Base-by-base conservation (phyloP, 2,797 vertebrate genomes). In the Selene dorsalis region DNA sequence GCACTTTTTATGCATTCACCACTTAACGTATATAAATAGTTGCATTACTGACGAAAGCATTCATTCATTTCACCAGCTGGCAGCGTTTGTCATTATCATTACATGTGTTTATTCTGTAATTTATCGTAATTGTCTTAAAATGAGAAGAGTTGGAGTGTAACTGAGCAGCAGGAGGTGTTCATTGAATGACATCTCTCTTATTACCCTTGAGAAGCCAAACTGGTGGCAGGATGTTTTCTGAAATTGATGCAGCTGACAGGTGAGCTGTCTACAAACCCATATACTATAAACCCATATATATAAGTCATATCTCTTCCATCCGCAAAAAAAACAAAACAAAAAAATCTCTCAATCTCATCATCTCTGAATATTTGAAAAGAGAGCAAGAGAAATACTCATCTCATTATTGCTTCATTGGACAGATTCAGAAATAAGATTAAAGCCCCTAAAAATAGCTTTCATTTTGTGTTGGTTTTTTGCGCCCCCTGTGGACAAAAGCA, bases 81-180 rank as follows among this genome's bases (percentile, higher is more conserved):
- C 68, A 64, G 52, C 68, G 39, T 72, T 67, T 50, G 45, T 59
- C 73, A 70, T 68, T 56, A 57, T 64, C 81, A 66, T 73, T 67
- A 69, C 39, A 43, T 3, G 22, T 75, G 75, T 89, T 88, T 68
- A 80, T 85, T 82, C 59, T 41, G 38, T 70, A 41, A 80, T 87
- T 85, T 78, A 52, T 77, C 56, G 30, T 69, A 75, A 88, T 43
- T 53, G 69, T 80, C 67, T 64, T 84, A 41, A 73, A 24, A 73
- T 80, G 62, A 63, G 32, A 75, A 47, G 62, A n/a, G 74, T 82
- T 75, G 63, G 22, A 32, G 26, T 69, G 68, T 76, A 86, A 85
- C 87, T 87, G 80, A 90, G 75, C 85, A 75, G 73, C 64, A 57
- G 72, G 75, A 87, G 59, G 60, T 55, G 77, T 79, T 83, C 80